These are phyloP conservation scores for Poeciliopsis paucimaculata DNA, from an alignment of 2,797 vertebrate genomes.

Conservation along the genomic window DNA sequence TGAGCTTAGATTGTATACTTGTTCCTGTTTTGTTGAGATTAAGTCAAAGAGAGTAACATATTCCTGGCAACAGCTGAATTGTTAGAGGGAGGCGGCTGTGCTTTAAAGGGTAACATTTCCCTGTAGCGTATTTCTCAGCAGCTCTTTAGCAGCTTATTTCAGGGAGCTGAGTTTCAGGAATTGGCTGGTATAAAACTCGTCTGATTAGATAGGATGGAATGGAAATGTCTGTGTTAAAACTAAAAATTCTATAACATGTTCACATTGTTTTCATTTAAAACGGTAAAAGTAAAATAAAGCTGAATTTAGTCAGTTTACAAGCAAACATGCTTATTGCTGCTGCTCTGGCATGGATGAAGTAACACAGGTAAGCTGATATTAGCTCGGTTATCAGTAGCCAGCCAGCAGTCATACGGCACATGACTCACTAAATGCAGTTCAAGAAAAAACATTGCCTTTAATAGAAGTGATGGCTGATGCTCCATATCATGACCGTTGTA, in stretches of 20 bases:
- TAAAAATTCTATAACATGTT: not conserved
- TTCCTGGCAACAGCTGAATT: not conserved
- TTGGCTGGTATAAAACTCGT: not conserved
- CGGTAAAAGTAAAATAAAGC: not conserved
- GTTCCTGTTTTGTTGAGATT: slow-evolving; percentile 2
- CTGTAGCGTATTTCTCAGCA: not conserved
- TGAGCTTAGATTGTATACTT: not conserved
- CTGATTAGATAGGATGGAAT: not conserved
- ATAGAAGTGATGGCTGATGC: not conserved
- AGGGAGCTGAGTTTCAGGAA: not conserved
- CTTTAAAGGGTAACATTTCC: not conserved
- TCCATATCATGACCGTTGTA: not conserved
- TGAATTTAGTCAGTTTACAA: not conserved
- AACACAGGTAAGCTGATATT: not conserved
- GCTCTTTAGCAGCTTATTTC: not conserved
- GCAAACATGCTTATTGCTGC: not conserved
- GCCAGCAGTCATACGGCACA: not conserved
- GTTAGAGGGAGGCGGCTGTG: not conserved
- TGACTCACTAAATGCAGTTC: not conserved
- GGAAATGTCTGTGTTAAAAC: not conserved
- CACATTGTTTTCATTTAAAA: not conserved
- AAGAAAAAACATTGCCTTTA: not conserved
- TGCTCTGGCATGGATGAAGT: not conserved
- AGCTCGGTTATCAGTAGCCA: not conserved
- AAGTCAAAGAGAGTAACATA: not conserved